phyloP scores from a whole-genome alignment of 2,797 vertebrate genomes.

The Chaetophractus vellerosus region DNA sequence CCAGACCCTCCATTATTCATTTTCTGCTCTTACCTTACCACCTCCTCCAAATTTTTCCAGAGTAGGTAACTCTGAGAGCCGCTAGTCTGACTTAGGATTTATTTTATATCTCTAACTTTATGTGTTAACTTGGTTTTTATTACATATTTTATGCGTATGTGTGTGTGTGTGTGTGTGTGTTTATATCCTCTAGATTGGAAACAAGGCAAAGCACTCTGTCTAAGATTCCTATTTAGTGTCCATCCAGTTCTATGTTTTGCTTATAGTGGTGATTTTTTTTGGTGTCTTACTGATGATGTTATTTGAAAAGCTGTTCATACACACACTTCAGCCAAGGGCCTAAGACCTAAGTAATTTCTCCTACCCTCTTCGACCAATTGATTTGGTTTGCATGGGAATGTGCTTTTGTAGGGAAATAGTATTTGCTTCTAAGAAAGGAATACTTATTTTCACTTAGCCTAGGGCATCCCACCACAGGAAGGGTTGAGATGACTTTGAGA shows the following conservation, averaged over 20 bases:
- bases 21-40: constrained; percentile 9
- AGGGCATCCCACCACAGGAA: background rate
- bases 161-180: background rate
- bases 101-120: constrained; percentile 42
- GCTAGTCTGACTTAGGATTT: background rate
- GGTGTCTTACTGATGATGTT: constrained; percentile 5
- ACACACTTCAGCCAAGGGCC: background rate
- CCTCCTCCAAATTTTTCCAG: background rate
- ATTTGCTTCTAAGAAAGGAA: constrained; percentile 32
- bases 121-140: constrained; percentile 37
- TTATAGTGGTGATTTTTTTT: constrained; percentile 8
- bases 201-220: background rate
- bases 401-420: constrained; percentile 44
- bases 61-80: background rate
- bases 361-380: background rate
- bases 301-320: constrained; percentile 10
- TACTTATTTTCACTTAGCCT: constrained; percentile 25
- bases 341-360: constrained; percentile 57
- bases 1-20: background rate
- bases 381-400: background rate
- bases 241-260: constrained; percentile 27
- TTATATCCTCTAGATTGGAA: background rate
- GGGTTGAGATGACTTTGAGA: background rate
- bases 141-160: background rate
- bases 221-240: background rate